Percentiles rank a stretch among this genome's conserved stretches.
These are phyloP conservation scores for Diorhabda sublineata DNA, from an alignment of 1,140 invertebrate species.

Conservation along the genomic window DNA sequence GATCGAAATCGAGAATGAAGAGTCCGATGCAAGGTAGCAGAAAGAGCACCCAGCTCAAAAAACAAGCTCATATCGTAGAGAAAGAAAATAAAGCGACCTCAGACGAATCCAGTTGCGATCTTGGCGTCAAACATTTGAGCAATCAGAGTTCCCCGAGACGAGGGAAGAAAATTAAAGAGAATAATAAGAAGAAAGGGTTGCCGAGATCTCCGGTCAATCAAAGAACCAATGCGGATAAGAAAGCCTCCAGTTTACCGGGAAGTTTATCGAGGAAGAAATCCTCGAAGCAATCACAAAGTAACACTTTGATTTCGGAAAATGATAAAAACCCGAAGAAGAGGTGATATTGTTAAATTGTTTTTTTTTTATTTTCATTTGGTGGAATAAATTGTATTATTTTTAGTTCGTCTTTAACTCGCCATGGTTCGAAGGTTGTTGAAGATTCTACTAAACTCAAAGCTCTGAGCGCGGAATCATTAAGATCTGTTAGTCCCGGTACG, in stretches of 20 bases:
- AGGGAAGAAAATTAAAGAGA: constrained; percentile 61
- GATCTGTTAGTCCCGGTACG: constrained; percentile 73
- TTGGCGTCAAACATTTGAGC: constrained; percentile 48
- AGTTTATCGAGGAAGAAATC: constrained; percentile 63
- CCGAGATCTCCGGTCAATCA: constrained; percentile 39
- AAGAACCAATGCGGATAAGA: constrained; percentile 32
- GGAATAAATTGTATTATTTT: not conserved
- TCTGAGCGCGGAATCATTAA: constrained; percentile 76
- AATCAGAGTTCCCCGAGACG: constrained; percentile 46
- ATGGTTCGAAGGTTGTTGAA: constrained; percentile 35
- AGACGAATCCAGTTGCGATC: constrained; percentile 62
- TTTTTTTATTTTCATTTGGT: not conserved
- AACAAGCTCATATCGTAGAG: constrained; percentile 8
- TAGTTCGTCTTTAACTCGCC: constrained; percentile 25
- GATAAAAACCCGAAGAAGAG: not conserved
- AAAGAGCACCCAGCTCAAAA: constrained; percentile 37
- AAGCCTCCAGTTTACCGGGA: constrained; percentile 52
- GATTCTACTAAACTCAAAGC: constrained; percentile 59
- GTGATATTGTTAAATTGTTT: not conserved
- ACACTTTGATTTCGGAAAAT: not conserved
- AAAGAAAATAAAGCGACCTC: constrained; percentile 45
- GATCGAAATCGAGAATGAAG: constrained; percentile 54
- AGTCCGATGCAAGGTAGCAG: constrained; percentile 53
- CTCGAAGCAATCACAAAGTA: constrained; percentile 44
- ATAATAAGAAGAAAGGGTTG: constrained; percentile 60